Evolutionary conservation across 2,113 vertebrate species (phyloP).

Genomic region (Ammodytes dubius): DNA sequence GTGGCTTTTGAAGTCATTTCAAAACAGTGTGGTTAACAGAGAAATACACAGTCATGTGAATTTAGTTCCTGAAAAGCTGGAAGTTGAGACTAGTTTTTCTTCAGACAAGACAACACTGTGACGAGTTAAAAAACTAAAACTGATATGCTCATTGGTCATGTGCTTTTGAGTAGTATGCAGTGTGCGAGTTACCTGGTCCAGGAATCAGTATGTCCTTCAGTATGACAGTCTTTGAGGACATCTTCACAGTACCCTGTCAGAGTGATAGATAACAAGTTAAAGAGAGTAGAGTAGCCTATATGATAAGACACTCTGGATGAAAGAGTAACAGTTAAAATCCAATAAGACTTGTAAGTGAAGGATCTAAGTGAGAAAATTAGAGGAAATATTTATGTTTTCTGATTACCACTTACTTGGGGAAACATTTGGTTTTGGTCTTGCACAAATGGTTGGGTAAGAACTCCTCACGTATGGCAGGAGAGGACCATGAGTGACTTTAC

Average conservation of each 20-base stretch:
- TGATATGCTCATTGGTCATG: background rate
- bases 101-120: background rate
- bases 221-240: rapidly evolving
- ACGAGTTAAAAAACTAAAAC: background rate
- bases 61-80: background rate
- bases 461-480: rapidly evolving
- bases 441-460: background rate
- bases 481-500: background rate
- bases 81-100: background rate
- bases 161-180: background rate
- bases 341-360: background rate
- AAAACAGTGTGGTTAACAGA: background rate
- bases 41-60: background rate
- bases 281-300: background rate
- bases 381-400: background rate
- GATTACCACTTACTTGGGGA: background rate
- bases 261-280: background rate
- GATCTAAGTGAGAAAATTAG: too few species aligned
- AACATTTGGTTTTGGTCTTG: background rate
- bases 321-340: background rate
- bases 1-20: background rate
- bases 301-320: background rate
- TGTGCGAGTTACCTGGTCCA: slow-evolving; percentile 55
- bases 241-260: background rate
- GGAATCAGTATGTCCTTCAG: rapidly evolving